Conservation (phyloP, 2,797 vertebrate genomes). For the Clarias pachynema region DNA sequence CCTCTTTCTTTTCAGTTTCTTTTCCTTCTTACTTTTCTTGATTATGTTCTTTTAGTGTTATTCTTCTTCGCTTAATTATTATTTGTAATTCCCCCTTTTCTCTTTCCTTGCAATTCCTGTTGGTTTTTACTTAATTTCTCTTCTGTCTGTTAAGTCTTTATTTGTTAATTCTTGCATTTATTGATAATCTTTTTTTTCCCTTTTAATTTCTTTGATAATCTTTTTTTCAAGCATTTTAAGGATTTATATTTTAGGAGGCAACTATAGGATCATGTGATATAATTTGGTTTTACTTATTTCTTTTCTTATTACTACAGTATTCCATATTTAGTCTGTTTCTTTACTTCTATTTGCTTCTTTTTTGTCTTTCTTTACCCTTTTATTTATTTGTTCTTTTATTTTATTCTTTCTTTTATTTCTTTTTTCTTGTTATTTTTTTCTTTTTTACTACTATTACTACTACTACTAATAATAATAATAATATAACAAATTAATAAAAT, state of each 20-base stretch:
- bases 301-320: neutral
- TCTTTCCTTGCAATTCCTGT: neutral
- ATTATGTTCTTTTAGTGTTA: neutral
- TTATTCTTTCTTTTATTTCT: neutral
- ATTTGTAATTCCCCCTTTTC: neutral
- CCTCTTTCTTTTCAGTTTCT: neutral
- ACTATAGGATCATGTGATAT: no score
- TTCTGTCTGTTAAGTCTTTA: neutral
- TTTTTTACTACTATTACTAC: neutral
- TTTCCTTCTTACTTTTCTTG: neutral
- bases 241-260: no score
- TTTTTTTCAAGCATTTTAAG: neutral
- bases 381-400: neutral
- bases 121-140: neutral
- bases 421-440: neutral
- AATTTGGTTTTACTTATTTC: neutral
- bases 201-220: neutral
- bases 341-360: neutral
- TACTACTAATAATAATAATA: no score
- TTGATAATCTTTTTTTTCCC: neutral
- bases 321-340: neutral
- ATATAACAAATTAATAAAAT: no score
- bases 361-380: neutral
- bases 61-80: neutral
- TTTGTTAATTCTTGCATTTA: neutral